Conservation (phyloP, 2,888 invertebrate species). For the Xiphydria camelus region DNA sequence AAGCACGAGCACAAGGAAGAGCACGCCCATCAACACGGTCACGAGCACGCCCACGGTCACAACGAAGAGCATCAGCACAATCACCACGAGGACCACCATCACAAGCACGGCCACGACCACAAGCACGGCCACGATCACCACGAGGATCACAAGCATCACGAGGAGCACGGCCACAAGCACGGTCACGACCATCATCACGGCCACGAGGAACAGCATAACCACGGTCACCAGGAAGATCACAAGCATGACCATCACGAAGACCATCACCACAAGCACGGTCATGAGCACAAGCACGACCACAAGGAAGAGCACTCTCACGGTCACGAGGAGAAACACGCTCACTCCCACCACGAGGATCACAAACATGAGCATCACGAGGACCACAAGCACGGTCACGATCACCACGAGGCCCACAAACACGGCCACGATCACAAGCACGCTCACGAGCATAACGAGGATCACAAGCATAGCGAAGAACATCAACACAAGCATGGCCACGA, state of each 20-base stretch:
- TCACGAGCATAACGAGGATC: conserved; percentile 28
- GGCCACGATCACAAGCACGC: conserved; percentile 19
- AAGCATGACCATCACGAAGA: conserved; percentile 38
- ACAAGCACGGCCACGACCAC: conserved; percentile 36
- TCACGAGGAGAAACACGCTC: conserved; percentile 15
- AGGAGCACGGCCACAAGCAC: conserved; percentile 40
- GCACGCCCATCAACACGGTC: conserved; percentile 44
- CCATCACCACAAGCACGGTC: conserved; percentile 36
- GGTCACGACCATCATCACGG: conserved; percentile 41
- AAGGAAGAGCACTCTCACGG: conserved; percentile 34
- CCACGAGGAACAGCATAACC: conserved; percentile 38
- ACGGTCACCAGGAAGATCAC: conserved; percentile 29
- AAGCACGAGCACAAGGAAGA: conserved; percentile 45
- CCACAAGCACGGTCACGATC: conserved; percentile 36
- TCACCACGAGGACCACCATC: conserved; percentile 32
- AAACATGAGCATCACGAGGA: conserved; percentile 30
- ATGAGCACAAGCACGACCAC: conserved; percentile 33
- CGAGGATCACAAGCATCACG: conserved; percentile 37
- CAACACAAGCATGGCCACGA: conserved; percentile 35
- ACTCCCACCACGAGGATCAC: conserved; percentile 21
- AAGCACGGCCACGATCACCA: conserved; percentile 41
- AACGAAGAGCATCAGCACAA: conserved; percentile 29
- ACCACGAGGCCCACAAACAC: conserved; percentile 25
- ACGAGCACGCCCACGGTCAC: conserved; percentile 40
- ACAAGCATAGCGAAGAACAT: conserved; percentile 37